A percentile compares a stretch with the other conserved stretches of the same genome.
Conservation (phyloP, 1,140 invertebrate species). For the Oedothorax gibbosus region DNA sequence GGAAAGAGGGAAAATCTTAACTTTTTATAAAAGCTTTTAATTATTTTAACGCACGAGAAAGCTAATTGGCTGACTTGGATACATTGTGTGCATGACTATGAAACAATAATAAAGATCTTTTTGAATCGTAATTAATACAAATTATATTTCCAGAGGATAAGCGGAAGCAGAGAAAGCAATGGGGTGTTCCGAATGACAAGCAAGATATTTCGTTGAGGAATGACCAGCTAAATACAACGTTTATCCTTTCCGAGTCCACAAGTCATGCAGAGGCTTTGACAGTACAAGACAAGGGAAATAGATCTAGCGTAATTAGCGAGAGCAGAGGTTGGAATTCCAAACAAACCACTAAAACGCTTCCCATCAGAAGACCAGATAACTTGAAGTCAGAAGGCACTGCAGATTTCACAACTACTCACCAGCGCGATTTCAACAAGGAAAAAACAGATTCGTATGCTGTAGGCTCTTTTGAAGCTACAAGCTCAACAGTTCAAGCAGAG, state of each 20-base stretch:
- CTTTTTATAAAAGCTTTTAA: not conserved
- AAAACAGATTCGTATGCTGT: not conserved
- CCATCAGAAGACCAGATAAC: slow-evolving; percentile 65
- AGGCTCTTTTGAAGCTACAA: not conserved
- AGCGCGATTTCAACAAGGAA: slow-evolving; percentile 34
- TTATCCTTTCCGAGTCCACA: not conserved
- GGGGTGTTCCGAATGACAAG: not conserved
- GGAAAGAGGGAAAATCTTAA: not conserved
- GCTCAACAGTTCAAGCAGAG: not conserved
- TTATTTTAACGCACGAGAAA: not conserved
- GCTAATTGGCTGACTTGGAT: not conserved
- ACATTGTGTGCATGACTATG: not conserved
- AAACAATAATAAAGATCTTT: not conserved
- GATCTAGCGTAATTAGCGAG: not conserved
- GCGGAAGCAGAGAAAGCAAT: slow-evolving; percentile 23
- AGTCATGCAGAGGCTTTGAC: not conserved
- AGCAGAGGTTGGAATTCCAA: slow-evolving; percentile 11
- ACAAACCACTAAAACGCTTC: slow-evolving; percentile 52
- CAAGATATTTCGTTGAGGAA: not conserved
- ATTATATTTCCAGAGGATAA: slow-evolving; percentile 14
- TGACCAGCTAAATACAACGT: not conserved
- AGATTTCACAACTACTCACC: slow-evolving; percentile 66
- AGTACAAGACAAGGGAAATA: slow-evolving; percentile 32
- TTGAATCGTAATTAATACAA: not conserved
- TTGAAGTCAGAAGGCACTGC: slow-evolving; percentile 68